Evolutionary conservation across 2,113 vertebrate genomes (phyloP).

Genomic region (Telmatochromis sp.): DNA sequence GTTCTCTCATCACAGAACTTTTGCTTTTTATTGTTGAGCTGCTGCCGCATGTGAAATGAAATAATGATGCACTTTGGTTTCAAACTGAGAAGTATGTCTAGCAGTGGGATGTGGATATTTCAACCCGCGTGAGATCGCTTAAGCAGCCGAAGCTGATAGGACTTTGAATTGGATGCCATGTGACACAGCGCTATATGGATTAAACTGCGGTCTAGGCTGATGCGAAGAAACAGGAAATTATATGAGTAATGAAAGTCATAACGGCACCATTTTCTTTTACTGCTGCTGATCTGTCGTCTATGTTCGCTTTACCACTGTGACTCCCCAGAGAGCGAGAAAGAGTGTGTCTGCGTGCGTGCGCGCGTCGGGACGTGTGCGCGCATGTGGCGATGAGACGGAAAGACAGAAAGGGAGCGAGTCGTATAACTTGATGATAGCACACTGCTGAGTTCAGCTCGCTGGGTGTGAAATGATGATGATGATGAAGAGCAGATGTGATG

Average conservation of each 20-base stretch:
- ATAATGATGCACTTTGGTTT: neutral
- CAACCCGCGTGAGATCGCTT: neutral
- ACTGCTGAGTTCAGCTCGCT: slow-evolving; percentile 39
- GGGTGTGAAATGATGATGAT: slow-evolving; percentile 40
- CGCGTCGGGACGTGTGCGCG: neutral
- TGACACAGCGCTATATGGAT: neutral
- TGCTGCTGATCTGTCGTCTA: slow-evolving; percentile 17
- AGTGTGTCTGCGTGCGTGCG: neutral
- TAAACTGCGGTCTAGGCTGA: neutral
- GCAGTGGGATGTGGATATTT: neutral
- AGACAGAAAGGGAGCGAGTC: neutral
- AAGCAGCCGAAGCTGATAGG: neutral
- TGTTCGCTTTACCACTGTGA: slow-evolving; percentile 24
- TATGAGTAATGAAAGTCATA: slow-evolving; percentile 26
- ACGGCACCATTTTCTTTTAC: slow-evolving; percentile 14
- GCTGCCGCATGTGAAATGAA: neutral
- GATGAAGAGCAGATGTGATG: slow-evolving; percentile 39
- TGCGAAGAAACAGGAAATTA: slow-evolving; percentile 21
- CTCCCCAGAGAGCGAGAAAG: neutral
- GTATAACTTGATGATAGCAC: slow-evolving; percentile 24
- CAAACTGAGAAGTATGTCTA: neutral
- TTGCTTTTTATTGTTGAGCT: neutral
- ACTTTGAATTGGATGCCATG: neutral
- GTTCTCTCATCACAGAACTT: neutral
- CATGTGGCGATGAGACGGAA: neutral